phyloP scores from a whole-genome alignment of 1,140 invertebrate species.

The Drosophila ercepeae region DNA sequence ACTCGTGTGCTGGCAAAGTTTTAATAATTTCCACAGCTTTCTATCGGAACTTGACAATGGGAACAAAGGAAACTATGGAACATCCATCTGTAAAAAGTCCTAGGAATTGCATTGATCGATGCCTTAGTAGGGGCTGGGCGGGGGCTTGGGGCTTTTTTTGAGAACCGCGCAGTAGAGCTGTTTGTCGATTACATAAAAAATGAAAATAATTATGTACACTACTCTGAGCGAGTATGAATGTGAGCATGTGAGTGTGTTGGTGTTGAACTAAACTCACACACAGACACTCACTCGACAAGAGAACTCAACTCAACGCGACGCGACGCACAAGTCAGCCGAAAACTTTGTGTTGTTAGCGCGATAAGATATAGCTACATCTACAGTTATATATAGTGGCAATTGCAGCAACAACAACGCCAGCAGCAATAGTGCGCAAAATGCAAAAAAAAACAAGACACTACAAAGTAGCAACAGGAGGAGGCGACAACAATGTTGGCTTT shows the following conservation, averaged over 20 bases:
- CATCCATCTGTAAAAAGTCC: too few relatives aligned
- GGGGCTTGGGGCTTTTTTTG: constrained; percentile 26
- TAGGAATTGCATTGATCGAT: not conserved
- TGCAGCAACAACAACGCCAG: constrained; percentile 19
- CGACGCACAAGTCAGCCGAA: constrained; percentile 1
- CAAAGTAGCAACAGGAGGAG: constrained; percentile 43
- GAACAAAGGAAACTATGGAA: too few relatives aligned
- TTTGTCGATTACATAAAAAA: constrained; percentile 80
- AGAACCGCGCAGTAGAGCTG: constrained; percentile 54
- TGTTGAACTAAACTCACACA: constrained; percentile 20
- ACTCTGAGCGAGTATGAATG: constrained; percentile 36
- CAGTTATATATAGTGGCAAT: constrained; percentile 1
- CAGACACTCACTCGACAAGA: constrained; percentile 15
- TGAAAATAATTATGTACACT: constrained; percentile 73
- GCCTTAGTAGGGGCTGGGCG: too few relatives aligned
- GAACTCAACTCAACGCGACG: not conserved
- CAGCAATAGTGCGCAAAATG: constrained; percentile 66
- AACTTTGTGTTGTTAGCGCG: constrained; percentile 53
- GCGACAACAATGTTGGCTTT: constrained; percentile 49
- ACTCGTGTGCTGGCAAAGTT: constrained; percentile 8
- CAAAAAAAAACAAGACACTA: constrained; percentile 56
- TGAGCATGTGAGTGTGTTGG: not conserved
- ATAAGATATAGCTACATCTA: constrained; percentile 56
- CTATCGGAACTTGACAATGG: too few relatives aligned
- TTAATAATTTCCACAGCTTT: constrained; percentile 17